Evolutionary conservation across 2,888 invertebrate species (phyloP).

Genomic region (Pristionchus maxplancki): DNA sequence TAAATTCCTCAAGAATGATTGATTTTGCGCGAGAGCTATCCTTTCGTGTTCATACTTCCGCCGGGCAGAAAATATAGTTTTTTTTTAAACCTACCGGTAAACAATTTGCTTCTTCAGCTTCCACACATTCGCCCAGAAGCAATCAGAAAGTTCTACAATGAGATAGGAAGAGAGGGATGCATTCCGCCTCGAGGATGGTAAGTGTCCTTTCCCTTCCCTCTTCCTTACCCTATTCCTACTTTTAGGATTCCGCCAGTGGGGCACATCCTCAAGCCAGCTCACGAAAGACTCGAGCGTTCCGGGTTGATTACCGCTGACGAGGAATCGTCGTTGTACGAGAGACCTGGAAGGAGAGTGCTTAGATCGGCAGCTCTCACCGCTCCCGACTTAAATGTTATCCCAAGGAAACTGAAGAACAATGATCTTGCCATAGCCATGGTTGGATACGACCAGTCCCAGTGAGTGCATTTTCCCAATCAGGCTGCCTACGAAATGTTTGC

Average conservation of each 20-base stretch:
- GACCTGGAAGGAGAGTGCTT: conserved; percentile 4
- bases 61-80: too few species aligned
- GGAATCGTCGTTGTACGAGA: conserved; percentile 43
- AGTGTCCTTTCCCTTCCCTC: not conserved
- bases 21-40: too few species aligned
- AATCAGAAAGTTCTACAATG: conserved; percentile 9
- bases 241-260: not conserved
- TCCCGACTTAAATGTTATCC: not conserved
- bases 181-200: conserved; percentile 31
- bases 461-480: not conserved
- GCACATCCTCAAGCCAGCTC: not conserved
- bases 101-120: not conserved
- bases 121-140: not conserved
- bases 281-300: not conserved
- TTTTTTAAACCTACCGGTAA: not conserved
- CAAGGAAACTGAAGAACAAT: conserved; percentile 21
- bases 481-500: too few species aligned
- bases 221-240: not conserved
- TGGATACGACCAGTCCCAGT: conserved; percentile 45
- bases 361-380: not conserved
- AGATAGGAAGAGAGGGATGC: conserved; percentile 4
- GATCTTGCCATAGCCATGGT: conserved; percentile 46
- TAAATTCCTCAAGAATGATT: too few species aligned
- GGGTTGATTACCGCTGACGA: not conserved
- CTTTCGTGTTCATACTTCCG: too few species aligned